phyloP scores from a whole-genome alignment of 2,113 vertebrate genomes.

The Ciconia maguari region DNA sequence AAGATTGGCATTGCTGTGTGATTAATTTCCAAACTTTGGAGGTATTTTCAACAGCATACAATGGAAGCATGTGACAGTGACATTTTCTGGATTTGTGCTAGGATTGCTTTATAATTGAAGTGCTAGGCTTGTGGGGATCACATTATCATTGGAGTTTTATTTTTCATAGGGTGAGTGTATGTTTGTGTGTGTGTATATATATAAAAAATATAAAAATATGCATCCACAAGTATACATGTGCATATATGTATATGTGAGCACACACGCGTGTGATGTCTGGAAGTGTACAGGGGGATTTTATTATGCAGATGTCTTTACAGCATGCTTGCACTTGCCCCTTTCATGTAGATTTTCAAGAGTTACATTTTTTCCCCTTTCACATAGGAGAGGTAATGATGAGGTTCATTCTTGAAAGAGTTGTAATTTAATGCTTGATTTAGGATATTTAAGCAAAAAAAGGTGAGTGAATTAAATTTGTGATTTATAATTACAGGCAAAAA shows the following conservation, averaged over 20 bases:
- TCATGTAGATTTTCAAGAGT: not conserved
- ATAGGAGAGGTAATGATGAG: not conserved
- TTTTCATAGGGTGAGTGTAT: not conserved
- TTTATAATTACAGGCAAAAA: constrained; percentile 18
- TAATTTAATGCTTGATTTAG: constrained; percentile 55
- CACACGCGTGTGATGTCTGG: not conserved
- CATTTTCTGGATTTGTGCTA: constrained; percentile 56
- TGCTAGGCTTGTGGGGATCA: not conserved
- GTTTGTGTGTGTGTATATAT: not conserved
- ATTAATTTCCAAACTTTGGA: constrained; percentile 68
- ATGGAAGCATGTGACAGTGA: constrained; percentile 50
- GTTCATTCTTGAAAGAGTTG: not conserved
- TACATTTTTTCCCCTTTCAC: not conserved
- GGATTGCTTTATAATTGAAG: constrained; percentile 65
- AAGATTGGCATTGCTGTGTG: constrained; percentile 66
- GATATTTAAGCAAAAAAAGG: not conserved
- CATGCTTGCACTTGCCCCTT: not conserved
- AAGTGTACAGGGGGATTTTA: not conserved
- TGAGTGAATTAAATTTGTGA: not conserved
- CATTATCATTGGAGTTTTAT: not conserved
- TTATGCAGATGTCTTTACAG: not conserved
- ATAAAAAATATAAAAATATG: not conserved
- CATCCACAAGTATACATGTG: not conserved
- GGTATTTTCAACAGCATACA: constrained; percentile 62
- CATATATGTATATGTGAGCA: not conserved